Evolutionary conservation across 2,797 vertebrate species (phyloP).

Genomic region (Borostomias antarcticus): DNA sequence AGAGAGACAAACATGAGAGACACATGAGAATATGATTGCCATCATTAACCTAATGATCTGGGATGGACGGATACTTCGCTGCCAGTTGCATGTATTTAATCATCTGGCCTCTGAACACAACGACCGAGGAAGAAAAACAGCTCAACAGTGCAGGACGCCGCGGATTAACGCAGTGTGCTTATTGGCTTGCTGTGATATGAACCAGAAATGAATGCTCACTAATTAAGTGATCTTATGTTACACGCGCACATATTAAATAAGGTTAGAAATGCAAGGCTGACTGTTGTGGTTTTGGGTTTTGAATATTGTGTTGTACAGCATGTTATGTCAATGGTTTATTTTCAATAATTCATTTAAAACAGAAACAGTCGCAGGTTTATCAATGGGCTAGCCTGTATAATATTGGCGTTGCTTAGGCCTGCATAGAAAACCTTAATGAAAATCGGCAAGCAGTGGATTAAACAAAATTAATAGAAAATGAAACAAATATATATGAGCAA

Average conservation of each 20-base stretch:
- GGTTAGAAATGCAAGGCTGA: conserved; percentile 71
- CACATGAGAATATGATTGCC: too few relatives aligned
- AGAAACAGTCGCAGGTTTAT: too few relatives aligned
- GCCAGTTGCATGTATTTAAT: conserved; percentile 37
- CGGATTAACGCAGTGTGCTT: conserved; percentile 46
- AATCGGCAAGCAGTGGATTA: too few relatives aligned
- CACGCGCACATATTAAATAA: conserved; percentile 12
- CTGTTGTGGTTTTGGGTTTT: conserved; percentile 22
- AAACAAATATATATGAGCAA: too few relatives aligned
- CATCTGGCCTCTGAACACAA: conserved; percentile 37
- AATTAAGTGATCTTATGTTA: conserved; percentile 53
- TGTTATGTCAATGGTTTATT: too few relatives aligned
- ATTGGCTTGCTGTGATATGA: conserved; percentile 47
- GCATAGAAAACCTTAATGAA: too few relatives aligned
- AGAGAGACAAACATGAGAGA: too few relatives aligned
- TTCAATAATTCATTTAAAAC: conserved; percentile 3
- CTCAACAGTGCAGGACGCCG: background rate
- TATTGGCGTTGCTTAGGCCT: too few relatives aligned
- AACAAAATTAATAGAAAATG: too few relatives aligned
- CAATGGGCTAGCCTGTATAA: too few relatives aligned
- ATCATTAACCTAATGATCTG: background rate
- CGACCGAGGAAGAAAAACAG: conserved; percentile 7
- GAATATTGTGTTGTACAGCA: background rate
- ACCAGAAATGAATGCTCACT: conserved; percentile 44
- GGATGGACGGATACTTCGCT: conserved; percentile 20